Percentiles rank a stretch among this genome's conserved stretches.
Evolutionary conservation across 1,140 invertebrate genomes (phyloP).

Genomic region (Bombus confusus): DNA sequence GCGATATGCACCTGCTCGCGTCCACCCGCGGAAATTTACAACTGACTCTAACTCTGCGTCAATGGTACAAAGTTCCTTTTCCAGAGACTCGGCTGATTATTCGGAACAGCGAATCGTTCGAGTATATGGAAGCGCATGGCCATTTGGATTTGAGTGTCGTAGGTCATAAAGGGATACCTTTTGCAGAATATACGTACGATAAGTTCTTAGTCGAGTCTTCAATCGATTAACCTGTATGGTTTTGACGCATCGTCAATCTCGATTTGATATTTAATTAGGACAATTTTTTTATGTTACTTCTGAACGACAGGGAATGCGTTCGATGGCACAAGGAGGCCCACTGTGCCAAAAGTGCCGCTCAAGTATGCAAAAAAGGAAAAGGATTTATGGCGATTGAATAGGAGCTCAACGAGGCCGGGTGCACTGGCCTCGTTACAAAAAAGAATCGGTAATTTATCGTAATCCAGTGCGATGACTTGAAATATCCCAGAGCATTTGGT

Average conservation of each 20-base stretch:
- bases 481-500: constrained; percentile 55
- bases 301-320: background rate
- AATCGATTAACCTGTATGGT: background rate
- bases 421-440: constrained; percentile 41
- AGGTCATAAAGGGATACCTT: no score
- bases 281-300: background rate
- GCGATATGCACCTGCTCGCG: constrained; percentile 56
- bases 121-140: no score
- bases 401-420: background rate
- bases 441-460: constrained; percentile 63
- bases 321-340: constrained; percentile 40
- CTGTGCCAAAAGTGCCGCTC: constrained; percentile 50
- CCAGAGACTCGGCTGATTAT: background rate
- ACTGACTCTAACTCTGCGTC: background rate
- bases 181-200: background rate
- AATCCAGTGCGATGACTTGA: constrained; percentile 58
- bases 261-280: background rate
- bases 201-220: background rate
- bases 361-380: constrained; percentile 52
- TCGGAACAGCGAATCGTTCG: background rate
- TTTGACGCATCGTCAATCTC: background rate
- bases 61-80: no score
- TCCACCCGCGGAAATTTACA: constrained; percentile 37
- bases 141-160: no score
- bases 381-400: constrained; percentile 54